Percentiles rank a stretch among this genome's conserved stretches.
Conservation (phyloP, 1,140 invertebrate genomes). For the Bursaphelenchus mucronatus region DNA sequence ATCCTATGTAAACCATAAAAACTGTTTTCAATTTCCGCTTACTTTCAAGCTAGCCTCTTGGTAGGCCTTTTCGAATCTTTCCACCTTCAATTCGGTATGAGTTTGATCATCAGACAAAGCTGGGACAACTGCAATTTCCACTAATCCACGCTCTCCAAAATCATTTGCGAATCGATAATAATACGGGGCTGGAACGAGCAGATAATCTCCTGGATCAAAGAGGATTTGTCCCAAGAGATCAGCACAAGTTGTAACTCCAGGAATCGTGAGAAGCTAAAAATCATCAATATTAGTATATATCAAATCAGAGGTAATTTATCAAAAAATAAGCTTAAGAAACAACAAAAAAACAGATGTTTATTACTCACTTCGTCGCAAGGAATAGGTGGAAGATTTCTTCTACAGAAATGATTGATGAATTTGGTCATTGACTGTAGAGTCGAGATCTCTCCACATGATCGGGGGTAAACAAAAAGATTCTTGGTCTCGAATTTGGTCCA, state of each 20-base stretch:
- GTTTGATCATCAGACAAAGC: conserved; percentile 31
- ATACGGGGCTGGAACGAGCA: conserved; percentile 36
- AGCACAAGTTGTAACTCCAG: conserved; percentile 44
- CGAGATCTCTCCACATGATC: conserved; percentile 31
- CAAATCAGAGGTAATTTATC: neutral
- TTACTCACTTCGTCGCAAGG: conserved; percentile 17
- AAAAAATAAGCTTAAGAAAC: neutral
- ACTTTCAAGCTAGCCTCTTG: conserved; percentile 21
- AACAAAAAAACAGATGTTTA: neutral
- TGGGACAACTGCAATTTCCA: conserved; percentile 32
- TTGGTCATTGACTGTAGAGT: conserved; percentile 35
- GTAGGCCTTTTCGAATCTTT: conserved; percentile 39
- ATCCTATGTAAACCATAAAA: conserved; percentile 6
- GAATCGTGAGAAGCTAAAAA: conserved; percentile 33
- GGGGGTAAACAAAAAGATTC: conserved; percentile 39
- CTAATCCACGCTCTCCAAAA: conserved; percentile 41
- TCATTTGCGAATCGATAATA: conserved; percentile 48
- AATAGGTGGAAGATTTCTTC: conserved; percentile 1
- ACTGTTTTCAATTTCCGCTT: neutral
- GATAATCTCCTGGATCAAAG: conserved; percentile 40
- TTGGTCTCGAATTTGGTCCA: conserved; percentile 37
- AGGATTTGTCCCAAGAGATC: conserved; percentile 39
- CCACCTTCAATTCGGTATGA: conserved; percentile 33
- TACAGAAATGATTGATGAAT: conserved; percentile 41
- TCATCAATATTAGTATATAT: neutral